Evolutionary conservation across 2,113 vertebrate species (phyloP), one percentile per base, ranked within the genome.

Genomic region (Rhadina sibilatrix): DNA sequence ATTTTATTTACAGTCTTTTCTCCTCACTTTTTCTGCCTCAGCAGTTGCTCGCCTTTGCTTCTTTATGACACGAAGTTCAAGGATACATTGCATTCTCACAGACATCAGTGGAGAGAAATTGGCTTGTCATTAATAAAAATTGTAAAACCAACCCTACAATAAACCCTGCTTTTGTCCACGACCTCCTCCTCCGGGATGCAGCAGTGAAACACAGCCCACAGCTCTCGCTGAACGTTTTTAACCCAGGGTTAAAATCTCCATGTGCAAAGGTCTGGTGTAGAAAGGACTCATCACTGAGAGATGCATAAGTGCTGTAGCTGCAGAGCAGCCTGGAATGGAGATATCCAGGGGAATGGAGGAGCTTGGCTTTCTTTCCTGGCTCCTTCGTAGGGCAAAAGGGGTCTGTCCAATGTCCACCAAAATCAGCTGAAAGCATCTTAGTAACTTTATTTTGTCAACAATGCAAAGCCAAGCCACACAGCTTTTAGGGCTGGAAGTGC

Each of bases 21-120:
- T 89, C n/a, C 61, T 94, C 33, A 18, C 52, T 80, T 92, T 85
- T 97, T 94, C 91, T 56, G 24, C 94, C 91, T 94, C 83, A 2
- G 74, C 82, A 71, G 61, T 88, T 94, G 63, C 82, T 97, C 78
- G 72, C 87, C 91, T 97, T 83, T 68, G 80, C 70, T 92, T 46
- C 54, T 93, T 95, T 87, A 94, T 96, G 89, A 65, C 87, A 69
- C 15, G 11, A 85, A 75, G 77, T 95, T 96, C 80, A 84, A 89
- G 91, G 86, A 81, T 91, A 70, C 27, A 10, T 78, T 92, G 85
- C 2, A 5, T 97, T 97, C 93, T 93, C 94, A 81, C 70, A 96
- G 89, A 50, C 72, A 89, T 72, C 89, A 75, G 61, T 7, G 5
- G 60, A 93, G 85, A 92, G 77, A 92, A 96, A 97, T 53, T 80